Evolutionary conservation across 2,888 invertebrate species (phyloP), one percentile per base, ranked within the genome.

Genomic region (Oligia fasciuncula): DNA sequence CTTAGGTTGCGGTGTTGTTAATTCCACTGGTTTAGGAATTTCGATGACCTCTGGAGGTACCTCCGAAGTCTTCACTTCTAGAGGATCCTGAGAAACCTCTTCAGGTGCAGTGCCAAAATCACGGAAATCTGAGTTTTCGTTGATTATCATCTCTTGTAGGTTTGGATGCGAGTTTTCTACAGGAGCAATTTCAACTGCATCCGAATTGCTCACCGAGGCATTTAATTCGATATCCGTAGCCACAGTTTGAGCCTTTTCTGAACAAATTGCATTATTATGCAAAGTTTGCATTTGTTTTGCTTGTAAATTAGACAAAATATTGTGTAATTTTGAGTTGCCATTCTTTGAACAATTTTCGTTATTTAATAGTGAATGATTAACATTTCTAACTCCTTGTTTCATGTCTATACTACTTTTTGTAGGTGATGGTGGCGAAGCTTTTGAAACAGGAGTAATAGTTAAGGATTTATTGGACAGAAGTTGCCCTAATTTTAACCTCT

Each of bases 241-340:
- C 35, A 93, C 87, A 83, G 91, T 90, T 80, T 92, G 90, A 79
- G 91, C 90, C 81, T 94, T 95, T 68, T 94, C 95, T 80, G 93
- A 86, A 83, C 93, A 91, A 84, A 94, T 94, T 23, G 94, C 88
- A 79, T 94, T 94, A 86, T 92, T 95, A 70, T 94, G 91, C 85
- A 95, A 88, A 60, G 92, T 91, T 90, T 96, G 95, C 83, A 95
- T 92, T 88, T 96, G 95, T 87, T 96, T 96, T 35, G 94, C 94
- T 91, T 97, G 96, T 84, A 97, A 93, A 90, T 95, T 96, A 8
- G 96, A 94, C 63, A 97, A 90, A 87, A 97, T 97, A 87, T 95
- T 96, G 83, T 96, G 97, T 85, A 97, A 90, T 87, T 97, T 97
- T 1, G 97, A 97, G 88, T 96, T 97, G n/a, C 97, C 97, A 92